These are phyloP conservation scores for Melanostoma mellinum DNA, from an alignment of 2,888 invertebrate species.

Conservation along the genomic window DNA sequence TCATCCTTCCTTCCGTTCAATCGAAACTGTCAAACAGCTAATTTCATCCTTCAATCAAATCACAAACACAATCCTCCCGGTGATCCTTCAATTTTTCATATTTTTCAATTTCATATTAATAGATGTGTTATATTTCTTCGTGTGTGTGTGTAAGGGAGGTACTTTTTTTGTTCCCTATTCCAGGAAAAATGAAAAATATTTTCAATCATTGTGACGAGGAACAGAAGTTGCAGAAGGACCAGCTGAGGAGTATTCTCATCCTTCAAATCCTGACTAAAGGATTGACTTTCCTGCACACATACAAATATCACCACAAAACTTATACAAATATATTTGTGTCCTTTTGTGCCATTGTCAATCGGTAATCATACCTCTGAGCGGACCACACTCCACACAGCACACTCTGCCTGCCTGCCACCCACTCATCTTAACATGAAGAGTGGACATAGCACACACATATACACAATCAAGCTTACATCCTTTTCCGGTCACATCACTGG, in stretches of 20 bases:
- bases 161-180: conserved; percentile 22
- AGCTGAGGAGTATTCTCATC: conserved; percentile 55
- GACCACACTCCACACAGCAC: conserved; percentile 23
- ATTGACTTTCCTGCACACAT: conserved; percentile 55
- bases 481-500: conserved; percentile 71
- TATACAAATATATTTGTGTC: conserved; percentile 51
- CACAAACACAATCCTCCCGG: conserved; percentile 69
- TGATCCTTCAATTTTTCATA: conserved; percentile 73
- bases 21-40: conserved; percentile 80
- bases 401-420: neutral
- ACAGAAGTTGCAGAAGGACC: conserved; percentile 61
- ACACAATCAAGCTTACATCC: conserved; percentile 23
- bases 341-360: conserved; percentile 70
- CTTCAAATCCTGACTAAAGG: conserved; percentile 61
- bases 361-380: conserved; percentile 70
- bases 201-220: conserved; percentile 68
- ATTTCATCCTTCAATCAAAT: conserved; percentile 80
- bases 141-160: neutral
- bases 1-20: conserved; percentile 74
- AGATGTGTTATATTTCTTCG: conserved; percentile 22
- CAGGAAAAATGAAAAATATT: conserved; percentile 63
- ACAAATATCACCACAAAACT: conserved; percentile 2
- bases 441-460: conserved; percentile 51
- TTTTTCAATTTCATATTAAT: conserved; percentile 68
- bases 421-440: conserved; percentile 37